Evolutionary conservation across 2,797 vertebrate species (phyloP).

Genomic region (Rhinichthys osculus): DNA sequence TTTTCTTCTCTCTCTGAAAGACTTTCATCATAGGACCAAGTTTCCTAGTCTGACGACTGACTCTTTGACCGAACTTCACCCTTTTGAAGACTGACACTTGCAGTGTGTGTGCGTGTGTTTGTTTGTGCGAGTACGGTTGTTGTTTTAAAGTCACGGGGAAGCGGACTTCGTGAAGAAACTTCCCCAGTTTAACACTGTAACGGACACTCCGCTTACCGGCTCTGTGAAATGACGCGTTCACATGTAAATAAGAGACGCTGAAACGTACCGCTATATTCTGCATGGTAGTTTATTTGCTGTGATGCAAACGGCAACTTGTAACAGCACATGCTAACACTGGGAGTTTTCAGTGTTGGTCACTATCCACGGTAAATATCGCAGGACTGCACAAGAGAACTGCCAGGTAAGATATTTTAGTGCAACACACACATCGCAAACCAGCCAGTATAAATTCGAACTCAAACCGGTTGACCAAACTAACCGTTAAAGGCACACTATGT

Average conservation of each 20-base stretch:
- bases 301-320: background rate
- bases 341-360: background rate
- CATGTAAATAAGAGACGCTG: conserved; percentile 28
- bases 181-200: conserved; percentile 29
- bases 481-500: too few relatives aligned
- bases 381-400: conserved; percentile 40
- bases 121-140: background rate
- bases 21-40: conserved; percentile 48
- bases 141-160: background rate
- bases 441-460: conserved; percentile 10
- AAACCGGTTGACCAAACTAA: conserved; percentile 12
- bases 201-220: background rate
- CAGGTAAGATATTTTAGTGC: background rate
- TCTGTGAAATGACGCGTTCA: background rate
- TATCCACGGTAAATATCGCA: background rate
- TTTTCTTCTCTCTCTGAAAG: background rate
- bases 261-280: background rate
- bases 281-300: conserved; percentile 28
- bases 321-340: conserved; percentile 17
- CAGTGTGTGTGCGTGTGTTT: background rate
- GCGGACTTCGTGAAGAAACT: background rate
- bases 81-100: background rate
- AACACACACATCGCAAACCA: conserved; percentile 15
- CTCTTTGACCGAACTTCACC: background rate
- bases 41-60: background rate